Conservation (phyloP, 2,113 vertebrate genomes). For the Pelmatolapia mariae region DNA sequence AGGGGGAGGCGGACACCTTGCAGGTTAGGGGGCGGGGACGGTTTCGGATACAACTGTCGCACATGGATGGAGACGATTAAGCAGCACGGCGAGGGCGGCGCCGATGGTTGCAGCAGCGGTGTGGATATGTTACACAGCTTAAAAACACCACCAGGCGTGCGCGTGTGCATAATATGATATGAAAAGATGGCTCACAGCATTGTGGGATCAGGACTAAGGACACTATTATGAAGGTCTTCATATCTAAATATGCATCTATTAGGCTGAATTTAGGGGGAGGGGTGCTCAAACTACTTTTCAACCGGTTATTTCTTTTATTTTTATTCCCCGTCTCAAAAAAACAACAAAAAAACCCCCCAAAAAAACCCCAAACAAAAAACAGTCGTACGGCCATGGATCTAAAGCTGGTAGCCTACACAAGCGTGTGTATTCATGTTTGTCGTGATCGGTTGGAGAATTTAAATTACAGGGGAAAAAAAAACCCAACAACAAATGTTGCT, state of each 20-base stretch:
- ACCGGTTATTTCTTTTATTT: neutral
- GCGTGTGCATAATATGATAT: slow-evolving; percentile 46
- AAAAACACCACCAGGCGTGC: slow-evolving; percentile 41
- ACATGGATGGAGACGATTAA: slow-evolving; percentile 35
- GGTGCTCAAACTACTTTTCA: neutral
- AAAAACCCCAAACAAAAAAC: neutral
- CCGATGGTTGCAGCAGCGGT: slow-evolving; percentile 50
- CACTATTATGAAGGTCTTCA: slow-evolving; percentile 19
- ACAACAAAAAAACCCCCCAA: neutral
- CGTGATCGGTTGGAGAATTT: neutral
- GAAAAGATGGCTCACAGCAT: slow-evolving; percentile 52
- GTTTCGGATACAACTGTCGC: slow-evolving; percentile 11
- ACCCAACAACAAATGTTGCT: neutral
- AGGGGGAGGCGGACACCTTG: neutral
- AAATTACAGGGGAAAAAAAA: neutral
- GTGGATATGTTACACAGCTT: slow-evolving; percentile 63
- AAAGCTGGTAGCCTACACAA: neutral
- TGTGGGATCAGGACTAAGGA: slow-evolving; percentile 39
- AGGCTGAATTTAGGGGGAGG: neutral
- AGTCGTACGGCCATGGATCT: slow-evolving; percentile 35
- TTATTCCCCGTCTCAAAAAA: neutral
- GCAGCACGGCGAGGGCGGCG: slow-evolving; percentile 45
- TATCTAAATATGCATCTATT: neutral
- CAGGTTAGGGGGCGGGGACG: neutral
- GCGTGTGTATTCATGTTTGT: neutral